A percentile compares a stretch with the other conserved stretches of the same genome.
Evolutionary conservation across 2,797 vertebrate genomes (phyloP).

Genomic region (Sternarchorhynchus goeldii): DNA sequence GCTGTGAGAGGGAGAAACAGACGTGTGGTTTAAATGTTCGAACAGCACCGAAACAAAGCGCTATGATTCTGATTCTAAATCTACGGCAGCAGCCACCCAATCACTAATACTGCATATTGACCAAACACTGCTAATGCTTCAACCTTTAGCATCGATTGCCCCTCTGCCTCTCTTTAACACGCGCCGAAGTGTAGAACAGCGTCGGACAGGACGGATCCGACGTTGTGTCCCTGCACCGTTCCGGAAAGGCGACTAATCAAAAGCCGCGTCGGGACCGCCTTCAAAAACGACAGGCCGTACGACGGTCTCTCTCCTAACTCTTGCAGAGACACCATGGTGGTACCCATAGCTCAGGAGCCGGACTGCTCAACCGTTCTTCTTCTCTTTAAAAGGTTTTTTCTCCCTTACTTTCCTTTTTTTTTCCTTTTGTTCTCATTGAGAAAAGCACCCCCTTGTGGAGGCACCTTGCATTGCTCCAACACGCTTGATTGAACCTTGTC

Average conservation of each 20-base stretch:
- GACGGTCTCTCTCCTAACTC: slow-evolving; percentile 53
- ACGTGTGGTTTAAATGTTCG: slow-evolving; percentile 1
- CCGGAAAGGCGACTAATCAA: slow-evolving; percentile 17
- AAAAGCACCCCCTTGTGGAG: slow-evolving; percentile 80
- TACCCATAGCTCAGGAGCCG: slow-evolving; percentile 59
- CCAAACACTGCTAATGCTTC: slow-evolving; percentile 63
- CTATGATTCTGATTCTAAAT: slow-evolving; percentile 7
- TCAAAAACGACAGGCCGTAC: slow-evolving; percentile 9
- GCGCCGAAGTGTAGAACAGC: neutral
- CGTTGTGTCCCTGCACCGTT: neutral
- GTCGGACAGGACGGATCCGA: neutral
- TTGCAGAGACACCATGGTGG: slow-evolving; percentile 55
- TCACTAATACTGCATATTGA: slow-evolving; percentile 67
- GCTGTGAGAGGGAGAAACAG: slow-evolving; percentile 15
- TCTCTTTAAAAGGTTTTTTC: slow-evolving; percentile 30
- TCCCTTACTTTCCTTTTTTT: slow-evolving; percentile 27
- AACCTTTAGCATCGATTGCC: slow-evolving; percentile 39
- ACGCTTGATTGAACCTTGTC: slow-evolving; percentile 78
- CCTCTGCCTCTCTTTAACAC: slow-evolving; percentile 11
- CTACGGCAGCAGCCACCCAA: neutral
- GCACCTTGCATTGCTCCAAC: slow-evolving; percentile 69
- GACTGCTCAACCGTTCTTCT: slow-evolving; percentile 62
- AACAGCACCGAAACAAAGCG: slow-evolving; percentile 3
- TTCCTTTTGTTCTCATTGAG: slow-evolving; percentile 64
- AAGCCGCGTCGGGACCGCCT: neutral